phyloP scores from a whole-genome alignment of 2,797 vertebrate genomes.

The Ceryle rudis region DNA sequence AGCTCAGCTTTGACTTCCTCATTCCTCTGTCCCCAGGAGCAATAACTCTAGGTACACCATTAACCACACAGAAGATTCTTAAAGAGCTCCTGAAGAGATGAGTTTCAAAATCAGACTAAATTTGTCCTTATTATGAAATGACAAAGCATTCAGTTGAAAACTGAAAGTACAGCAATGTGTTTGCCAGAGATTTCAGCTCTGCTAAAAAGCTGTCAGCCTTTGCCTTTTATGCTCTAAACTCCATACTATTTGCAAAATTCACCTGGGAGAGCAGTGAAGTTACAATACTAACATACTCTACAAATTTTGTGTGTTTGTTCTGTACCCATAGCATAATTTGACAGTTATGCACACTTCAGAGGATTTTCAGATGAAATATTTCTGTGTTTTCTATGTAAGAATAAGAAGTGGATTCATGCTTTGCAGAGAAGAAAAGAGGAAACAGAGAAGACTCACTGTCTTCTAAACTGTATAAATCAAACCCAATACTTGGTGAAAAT shows the following conservation, averaged over 20 bases:
- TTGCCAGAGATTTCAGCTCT: constrained; percentile 18
- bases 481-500: neutral
- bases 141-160: constrained; percentile 44
- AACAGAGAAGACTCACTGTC: neutral
- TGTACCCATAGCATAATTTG: neutral
- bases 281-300: neutral
- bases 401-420: neutral
- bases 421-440: neutral
- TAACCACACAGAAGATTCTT: neutral
- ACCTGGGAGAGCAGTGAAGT: constrained; percentile 14
- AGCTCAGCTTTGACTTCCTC: neutral
- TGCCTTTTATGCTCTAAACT: neutral
- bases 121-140: constrained; percentile 41
- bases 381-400: neutral
- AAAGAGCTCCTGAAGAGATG: neutral
- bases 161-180: constrained; percentile 27
- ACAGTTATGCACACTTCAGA: neutral
- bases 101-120: constrained; percentile 20
- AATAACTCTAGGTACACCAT: neutral
- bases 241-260: neutral
- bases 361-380: neutral
- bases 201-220: neutral
- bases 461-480: neutral
- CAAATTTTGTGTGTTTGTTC: neutral
- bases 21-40: neutral